A percentile compares a stretch with the other conserved stretches of the same genome.
Conservation (phyloP, 2,797 vertebrate genomes). For the Siniperca scherzeri region DNA sequence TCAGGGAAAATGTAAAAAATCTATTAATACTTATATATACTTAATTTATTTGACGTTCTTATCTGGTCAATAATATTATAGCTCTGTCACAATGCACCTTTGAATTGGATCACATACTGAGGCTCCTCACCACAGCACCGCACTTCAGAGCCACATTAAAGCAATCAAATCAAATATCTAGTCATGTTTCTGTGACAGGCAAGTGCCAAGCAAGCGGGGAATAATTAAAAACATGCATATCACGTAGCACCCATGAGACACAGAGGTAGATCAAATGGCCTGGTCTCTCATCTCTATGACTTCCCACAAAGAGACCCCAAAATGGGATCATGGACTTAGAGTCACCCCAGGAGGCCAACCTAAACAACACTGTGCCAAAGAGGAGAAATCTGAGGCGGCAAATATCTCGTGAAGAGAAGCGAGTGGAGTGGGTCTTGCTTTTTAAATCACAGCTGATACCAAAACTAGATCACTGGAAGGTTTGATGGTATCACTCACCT, state of each 20-base stretch:
- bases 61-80: background rate
- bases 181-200: conserved; percentile 47
- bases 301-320: conserved; percentile 66
- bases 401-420: conserved; percentile 42
- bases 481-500: conserved; percentile 66
- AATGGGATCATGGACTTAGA: conserved; percentile 73
- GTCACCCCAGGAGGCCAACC: conserved; percentile 73
- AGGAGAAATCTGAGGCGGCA: conserved; percentile 71
- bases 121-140: conserved; percentile 8
- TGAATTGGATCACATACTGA: background rate
- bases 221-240: conserved; percentile 74
- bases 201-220: conserved; percentile 38
- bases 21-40: background rate
- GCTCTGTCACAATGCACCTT: background rate
- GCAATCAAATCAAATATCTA: conserved; percentile 50
- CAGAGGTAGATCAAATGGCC: conserved; percentile 58
- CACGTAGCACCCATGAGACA: conserved; percentile 63
- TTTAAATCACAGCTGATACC: conserved; percentile 60
- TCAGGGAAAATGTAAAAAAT: background rate
- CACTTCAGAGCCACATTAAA: conserved; percentile 45
- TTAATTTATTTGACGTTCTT: conserved; percentile 4
- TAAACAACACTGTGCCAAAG: conserved; percentile 73
- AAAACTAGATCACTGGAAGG: conserved; percentile 52
- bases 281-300: conserved; percentile 60
- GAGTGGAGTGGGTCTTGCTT: conserved; percentile 32